Conservation (phyloP, 2,888 invertebrate genomes). For the Callinectes sapidus region DNA sequence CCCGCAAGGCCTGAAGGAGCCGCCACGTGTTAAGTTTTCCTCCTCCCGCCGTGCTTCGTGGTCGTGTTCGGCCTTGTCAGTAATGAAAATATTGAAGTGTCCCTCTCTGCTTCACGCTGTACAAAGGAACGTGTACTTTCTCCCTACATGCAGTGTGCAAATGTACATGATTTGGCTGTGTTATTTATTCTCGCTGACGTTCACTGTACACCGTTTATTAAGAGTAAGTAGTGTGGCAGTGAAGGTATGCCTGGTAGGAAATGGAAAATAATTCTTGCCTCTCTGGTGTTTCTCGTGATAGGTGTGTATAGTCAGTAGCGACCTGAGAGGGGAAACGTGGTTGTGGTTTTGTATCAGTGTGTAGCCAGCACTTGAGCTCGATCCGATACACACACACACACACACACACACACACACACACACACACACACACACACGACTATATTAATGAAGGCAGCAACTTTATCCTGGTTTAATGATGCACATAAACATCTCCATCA, state of each 20-base stretch:
- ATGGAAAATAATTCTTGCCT: background rate
- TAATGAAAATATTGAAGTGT: background rate
- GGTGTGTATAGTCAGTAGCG: background rate
- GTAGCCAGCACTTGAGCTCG: background rate
- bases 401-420: slow-evolving; percentile 22
- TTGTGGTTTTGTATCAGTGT: background rate
- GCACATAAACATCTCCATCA: background rate
- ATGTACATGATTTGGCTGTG: background rate
- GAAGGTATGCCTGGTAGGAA: background rate
- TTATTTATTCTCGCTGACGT: background rate
- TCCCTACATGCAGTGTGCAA: background rate
- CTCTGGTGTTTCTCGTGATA: background rate
- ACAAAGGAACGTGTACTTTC: background rate
- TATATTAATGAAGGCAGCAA: background rate
- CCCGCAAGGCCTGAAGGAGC: background rate
- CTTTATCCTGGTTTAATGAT: background rate
- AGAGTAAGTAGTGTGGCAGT: background rate
- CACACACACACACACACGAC: slow-evolving; percentile 19
- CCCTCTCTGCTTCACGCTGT: background rate
- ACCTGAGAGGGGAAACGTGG: background rate
- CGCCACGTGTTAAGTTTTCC: background rate
- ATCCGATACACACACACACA: background rate
- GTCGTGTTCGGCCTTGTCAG: slow-evolving; percentile 14
- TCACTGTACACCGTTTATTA: background rate
- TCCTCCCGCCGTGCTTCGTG: background rate